Evolutionary conservation across 2,113 vertebrate species (phyloP).

Genomic region (Gymnorhina tibicen): DNA sequence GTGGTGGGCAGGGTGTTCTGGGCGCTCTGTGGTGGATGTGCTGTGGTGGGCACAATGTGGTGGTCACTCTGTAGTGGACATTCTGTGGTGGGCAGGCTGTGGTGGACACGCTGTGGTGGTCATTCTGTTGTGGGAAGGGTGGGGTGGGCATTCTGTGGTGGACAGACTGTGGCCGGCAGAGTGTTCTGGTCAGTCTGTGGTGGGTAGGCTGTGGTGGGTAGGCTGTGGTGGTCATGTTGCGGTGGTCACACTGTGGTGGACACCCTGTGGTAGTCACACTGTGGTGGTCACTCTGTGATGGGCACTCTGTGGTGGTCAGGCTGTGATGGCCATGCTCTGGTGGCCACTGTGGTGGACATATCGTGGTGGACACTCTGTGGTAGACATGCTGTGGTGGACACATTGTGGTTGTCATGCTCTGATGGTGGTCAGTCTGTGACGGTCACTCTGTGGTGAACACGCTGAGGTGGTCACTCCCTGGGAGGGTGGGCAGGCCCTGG

Average conservation of each 20-base stretch:
- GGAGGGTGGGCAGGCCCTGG: neutral
- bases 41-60: neutral
- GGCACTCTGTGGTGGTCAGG: neutral
- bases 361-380: too few species aligned
- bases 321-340: neutral
- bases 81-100: too few species aligned
- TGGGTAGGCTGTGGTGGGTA: neutral
- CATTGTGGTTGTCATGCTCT: neutral
- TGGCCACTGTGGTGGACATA: rapidly evolving
- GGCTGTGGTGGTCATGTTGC: too few species aligned
- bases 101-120: neutral
- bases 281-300: neutral
- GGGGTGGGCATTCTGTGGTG: neutral
- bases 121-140: neutral
- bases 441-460: neutral
- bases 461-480: neutral
- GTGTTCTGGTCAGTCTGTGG: too few species aligned
- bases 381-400: neutral
- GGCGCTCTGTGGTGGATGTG: neutral
- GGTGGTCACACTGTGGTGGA: neutral
- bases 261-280: neutral
- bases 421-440: neutral
- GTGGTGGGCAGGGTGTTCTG: neutral
- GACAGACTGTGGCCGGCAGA: too few species aligned
- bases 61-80: too few species aligned